Conservation (phyloP, 2,797 vertebrate species). For the Scyliorhinus canicula region DNA sequence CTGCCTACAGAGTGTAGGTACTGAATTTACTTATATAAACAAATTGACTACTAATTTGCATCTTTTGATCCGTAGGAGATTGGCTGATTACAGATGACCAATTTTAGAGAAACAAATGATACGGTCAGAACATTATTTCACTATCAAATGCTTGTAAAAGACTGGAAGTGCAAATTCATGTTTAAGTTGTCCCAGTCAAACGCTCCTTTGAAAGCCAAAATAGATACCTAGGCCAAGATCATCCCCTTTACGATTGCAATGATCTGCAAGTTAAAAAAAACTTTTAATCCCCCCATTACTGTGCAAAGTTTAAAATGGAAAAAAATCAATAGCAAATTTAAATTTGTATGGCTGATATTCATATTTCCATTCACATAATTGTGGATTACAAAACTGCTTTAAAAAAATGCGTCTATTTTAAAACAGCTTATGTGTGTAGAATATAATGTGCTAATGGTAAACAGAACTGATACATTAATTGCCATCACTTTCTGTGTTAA, state of each 20-base stretch:
- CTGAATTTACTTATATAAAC: not conserved
- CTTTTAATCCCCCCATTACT: not conserved
- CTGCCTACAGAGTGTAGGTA: not conserved
- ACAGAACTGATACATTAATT: not conserved
- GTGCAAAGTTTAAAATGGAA: constrained; percentile 2
- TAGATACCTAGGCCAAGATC: not conserved
- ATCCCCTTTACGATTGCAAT: not conserved
- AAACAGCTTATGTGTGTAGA: not conserved
- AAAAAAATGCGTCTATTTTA: not conserved
- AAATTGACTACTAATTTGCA: not conserved
- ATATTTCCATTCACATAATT: not conserved
- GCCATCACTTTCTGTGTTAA: not conserved
- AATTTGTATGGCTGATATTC: not conserved
- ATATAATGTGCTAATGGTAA: not conserved
- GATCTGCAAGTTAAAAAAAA: not conserved
- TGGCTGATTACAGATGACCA: not conserved
- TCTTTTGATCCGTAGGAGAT: not conserved
- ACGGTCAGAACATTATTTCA: not conserved
- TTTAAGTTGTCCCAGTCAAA: not conserved
- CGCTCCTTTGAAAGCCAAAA: not conserved
- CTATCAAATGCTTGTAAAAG: not conserved
- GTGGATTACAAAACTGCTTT: constrained; percentile 14
- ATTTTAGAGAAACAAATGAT: not conserved
- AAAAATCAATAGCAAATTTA: not conserved
- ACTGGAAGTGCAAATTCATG: constrained; percentile 5